A percentile compares a stretch with the other conserved stretches of the same genome.
phyloP scores from a whole-genome alignment of 2,797 vertebrate genomes.

The Phaenicophaeus curvirostris region DNA sequence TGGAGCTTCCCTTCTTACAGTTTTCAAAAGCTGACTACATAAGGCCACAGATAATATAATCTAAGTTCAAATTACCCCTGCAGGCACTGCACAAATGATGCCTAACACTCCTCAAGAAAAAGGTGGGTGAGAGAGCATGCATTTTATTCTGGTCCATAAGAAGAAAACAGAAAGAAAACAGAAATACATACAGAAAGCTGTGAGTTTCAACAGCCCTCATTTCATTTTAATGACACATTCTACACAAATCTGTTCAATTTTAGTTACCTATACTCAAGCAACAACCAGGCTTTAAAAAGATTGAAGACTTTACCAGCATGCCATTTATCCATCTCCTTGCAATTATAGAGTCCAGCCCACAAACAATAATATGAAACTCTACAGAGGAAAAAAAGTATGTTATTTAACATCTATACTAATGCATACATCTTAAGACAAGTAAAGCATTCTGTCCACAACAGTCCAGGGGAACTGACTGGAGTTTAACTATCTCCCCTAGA shows the following conservation, averaged over 20 bases:
- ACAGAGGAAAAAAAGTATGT: not conserved
- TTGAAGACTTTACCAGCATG: constrained; percentile 88
- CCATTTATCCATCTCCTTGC: constrained; percentile 98
- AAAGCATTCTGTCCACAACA: not conserved
- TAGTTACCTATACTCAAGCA: not conserved
- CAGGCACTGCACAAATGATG: not conserved
- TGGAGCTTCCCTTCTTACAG: not conserved
- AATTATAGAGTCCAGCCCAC: constrained; percentile 96
- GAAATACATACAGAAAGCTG: not conserved
- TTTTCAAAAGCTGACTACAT: not conserved
- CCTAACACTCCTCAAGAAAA: not conserved
- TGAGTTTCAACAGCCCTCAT: not conserved
- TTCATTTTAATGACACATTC: not conserved
- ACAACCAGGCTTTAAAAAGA: constrained; percentile 1
- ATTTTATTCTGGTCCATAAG: not conserved
- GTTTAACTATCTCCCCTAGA: not conserved
- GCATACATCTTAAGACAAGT: not conserved
- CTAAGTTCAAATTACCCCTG: not conserved
- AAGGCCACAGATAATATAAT: not conserved
- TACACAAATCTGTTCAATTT: not conserved
- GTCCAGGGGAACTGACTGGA: not conserved
- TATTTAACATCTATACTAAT: not conserved
- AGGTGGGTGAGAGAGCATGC: not conserved
- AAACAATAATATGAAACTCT: constrained; percentile 98
- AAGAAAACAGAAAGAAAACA: not conserved